phyloP scores from a whole-genome alignment of 1,140 invertebrate genomes.

The Drosophila auraria region DNA sequence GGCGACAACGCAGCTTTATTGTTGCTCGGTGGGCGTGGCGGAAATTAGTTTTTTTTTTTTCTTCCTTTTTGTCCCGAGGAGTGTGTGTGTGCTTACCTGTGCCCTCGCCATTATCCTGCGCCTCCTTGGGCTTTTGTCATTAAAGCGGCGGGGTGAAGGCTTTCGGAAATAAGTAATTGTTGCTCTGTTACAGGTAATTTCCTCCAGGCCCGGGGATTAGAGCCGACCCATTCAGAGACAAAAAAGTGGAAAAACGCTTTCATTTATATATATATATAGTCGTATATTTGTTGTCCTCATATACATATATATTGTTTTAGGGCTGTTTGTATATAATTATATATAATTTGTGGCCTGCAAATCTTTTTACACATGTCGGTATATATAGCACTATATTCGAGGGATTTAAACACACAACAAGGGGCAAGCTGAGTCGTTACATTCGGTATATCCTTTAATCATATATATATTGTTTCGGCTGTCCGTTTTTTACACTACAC shows the following conservation, averaged over 20 bases:
- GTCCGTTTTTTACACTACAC: constrained; percentile 44
- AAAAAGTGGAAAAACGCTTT: constrained; percentile 15
- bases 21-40: constrained; percentile 56
- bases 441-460: constrained; percentile 2
- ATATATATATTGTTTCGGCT: constrained; percentile 4
- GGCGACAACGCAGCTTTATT: constrained; percentile 40
- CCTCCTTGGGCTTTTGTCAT: constrained; percentile 51
- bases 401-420: constrained; percentile 41
- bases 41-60: constrained; percentile 64
- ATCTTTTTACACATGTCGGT: constrained; percentile 51
- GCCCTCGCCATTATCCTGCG: constrained; percentile 13
- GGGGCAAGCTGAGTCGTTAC: constrained; percentile 29
- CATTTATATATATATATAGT: constrained; percentile 38
- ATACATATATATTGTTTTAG: constrained; percentile 49
- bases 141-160: constrained; percentile 44
- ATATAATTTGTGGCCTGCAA: constrained; percentile 50
- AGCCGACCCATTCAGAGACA: constrained; percentile 11
- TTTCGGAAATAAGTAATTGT: constrained; percentile 65
- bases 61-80: background rate
- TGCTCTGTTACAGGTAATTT: constrained; percentile 70
- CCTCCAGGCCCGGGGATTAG: constrained; percentile 51
- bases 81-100: constrained; percentile 4
- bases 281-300: constrained; percentile 62
- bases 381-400: constrained; percentile 42
- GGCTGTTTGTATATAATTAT: constrained; percentile 41